These are phyloP conservation scores for Hydrophis major DNA, from an alignment of 2,797 vertebrate species.

Conservation along the genomic window DNA sequence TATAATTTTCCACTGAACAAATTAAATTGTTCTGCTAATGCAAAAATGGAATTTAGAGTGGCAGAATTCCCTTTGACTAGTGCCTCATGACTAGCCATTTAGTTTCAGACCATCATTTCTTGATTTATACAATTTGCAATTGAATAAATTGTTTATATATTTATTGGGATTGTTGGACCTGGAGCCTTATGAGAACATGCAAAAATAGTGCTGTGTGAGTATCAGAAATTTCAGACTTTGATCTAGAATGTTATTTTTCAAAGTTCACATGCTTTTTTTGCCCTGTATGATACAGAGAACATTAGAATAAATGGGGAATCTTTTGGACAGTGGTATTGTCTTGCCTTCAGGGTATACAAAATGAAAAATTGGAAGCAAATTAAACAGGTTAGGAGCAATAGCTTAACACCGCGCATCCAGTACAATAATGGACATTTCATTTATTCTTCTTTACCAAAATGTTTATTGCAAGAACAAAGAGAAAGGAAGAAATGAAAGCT, in stretches of 20 bases:
- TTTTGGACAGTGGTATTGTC: rapidly evolving
- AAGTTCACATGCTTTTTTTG: background rate
- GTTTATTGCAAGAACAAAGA: background rate
- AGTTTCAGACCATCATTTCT: background rate
- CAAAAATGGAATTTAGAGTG: background rate
- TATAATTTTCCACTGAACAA: background rate
- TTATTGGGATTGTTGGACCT: background rate
- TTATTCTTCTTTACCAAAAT: slow-evolving; percentile 25
- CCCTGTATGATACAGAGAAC: background rate
- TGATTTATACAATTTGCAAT: background rate
- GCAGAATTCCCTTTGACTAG: background rate
- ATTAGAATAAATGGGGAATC: too few species aligned
- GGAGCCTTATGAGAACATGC: background rate
- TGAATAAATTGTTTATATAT: background rate
- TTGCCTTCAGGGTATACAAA: background rate
- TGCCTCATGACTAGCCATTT: background rate
- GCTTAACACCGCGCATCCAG: background rate
- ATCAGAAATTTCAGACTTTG: background rate
- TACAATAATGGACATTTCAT: background rate
- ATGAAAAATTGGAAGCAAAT: rapidly evolving
- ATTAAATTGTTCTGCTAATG: background rate
- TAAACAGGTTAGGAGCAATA: background rate
- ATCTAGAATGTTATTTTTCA: background rate
- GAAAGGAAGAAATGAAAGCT: background rate
- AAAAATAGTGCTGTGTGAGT: background rate